Conservation (phyloP, 1,140 invertebrate genomes). For the Drusus annulatus region DNA sequence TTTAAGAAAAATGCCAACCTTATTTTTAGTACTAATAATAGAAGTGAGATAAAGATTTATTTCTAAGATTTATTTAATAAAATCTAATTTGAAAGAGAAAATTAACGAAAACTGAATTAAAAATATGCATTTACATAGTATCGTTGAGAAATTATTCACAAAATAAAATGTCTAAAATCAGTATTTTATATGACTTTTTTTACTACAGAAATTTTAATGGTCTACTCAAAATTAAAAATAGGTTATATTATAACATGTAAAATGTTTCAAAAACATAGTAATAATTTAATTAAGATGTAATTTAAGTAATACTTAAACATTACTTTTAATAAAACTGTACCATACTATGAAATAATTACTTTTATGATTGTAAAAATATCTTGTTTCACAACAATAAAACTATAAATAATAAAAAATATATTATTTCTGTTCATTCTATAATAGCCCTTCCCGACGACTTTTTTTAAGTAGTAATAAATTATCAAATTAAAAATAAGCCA, state of each 20-base stretch:
- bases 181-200: background rate
- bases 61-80: too few relatives aligned
- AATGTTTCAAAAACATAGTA: background rate
- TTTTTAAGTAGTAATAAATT: too few relatives aligned
- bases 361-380: slow-evolving; percentile 43
- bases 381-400: slow-evolving; percentile 40
- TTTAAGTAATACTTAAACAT: background rate
- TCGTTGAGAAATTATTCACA: too few relatives aligned
- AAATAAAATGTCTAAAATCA: too few relatives aligned
- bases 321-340: slow-evolving; percentile 17
- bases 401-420: slow-evolving; percentile 30
- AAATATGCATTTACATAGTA: too few relatives aligned
- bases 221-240: background rate
- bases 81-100: slow-evolving; percentile 14
- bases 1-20: slow-evolving; percentile 49
- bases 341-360: slow-evolving; percentile 44
- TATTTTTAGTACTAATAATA: slow-evolving; percentile 25
- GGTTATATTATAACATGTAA: background rate
- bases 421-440: background rate
- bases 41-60: background rate
- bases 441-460: background rate
- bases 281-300: background rate
- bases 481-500: too few relatives aligned
- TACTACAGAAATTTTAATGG: background rate
- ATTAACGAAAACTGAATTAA: background rate